phyloP scores from a whole-genome alignment of 2,113 vertebrate genomes.

The Syngnathoides biaculeatus region DNA sequence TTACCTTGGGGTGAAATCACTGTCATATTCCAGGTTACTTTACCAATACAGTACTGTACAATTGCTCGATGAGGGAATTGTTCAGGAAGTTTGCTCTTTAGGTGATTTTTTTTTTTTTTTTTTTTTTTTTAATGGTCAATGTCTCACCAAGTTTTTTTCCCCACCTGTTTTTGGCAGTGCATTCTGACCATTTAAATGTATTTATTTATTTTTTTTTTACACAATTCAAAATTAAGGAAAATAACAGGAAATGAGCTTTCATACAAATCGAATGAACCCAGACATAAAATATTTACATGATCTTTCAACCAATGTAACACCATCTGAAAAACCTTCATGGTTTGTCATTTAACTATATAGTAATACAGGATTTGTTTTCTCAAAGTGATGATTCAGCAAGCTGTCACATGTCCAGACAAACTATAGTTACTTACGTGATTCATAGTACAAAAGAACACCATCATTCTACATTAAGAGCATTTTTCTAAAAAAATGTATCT shows the following conservation, averaged over 20 bases:
- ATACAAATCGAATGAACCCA: slow-evolving; percentile 95
- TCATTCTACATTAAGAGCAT: slow-evolving; percentile 58
- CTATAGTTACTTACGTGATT: slow-evolving; percentile 68
- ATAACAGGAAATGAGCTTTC: slow-evolving; percentile 89
- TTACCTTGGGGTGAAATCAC: slow-evolving; percentile 30
- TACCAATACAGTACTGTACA: slow-evolving; percentile 32
- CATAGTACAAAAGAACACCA: slow-evolving; percentile 50
- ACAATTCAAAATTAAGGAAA: slow-evolving; percentile 87
- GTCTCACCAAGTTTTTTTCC: slow-evolving; percentile 49
- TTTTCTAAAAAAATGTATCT: slow-evolving; percentile 52
- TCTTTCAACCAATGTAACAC: slow-evolving; percentile 79
- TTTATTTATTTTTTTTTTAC: slow-evolving; percentile 77
- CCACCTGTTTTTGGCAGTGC: slow-evolving; percentile 58
- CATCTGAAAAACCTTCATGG: slow-evolving; percentile 81
- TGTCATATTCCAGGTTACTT: slow-evolving; percentile 11
- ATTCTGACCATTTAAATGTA: slow-evolving; percentile 95
- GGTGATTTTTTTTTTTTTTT: slow-evolving; percentile 74
- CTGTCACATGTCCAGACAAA: slow-evolving; percentile 73
- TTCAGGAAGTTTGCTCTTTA: slow-evolving; percentile 81
- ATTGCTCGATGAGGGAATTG: neutral
- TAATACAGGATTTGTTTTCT: slow-evolving; percentile 51
- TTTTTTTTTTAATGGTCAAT: slow-evolving; percentile 58
- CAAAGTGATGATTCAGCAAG: slow-evolving; percentile 80
- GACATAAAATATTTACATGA: slow-evolving; percentile 98
- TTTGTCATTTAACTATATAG: slow-evolving; percentile 63